These are phyloP conservation scores for Drosophila watanabei DNA, from an alignment of 1,140 invertebrate genomes.

Conservation along the genomic window DNA sequence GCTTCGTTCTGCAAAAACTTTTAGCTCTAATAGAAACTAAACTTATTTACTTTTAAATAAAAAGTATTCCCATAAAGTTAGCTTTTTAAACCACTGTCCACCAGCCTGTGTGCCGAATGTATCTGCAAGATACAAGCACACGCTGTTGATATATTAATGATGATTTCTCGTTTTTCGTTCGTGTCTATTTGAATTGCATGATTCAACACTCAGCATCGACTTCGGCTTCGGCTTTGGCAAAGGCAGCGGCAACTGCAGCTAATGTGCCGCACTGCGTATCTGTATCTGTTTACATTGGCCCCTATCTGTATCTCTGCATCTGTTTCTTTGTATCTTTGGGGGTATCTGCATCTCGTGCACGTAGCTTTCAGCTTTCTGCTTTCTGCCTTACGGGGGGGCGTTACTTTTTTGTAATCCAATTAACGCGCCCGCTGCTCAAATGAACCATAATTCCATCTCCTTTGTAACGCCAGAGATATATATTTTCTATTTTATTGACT, in stretches of 20 bases:
- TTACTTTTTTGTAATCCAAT: slow-evolving; percentile 80
- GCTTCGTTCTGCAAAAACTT: background rate
- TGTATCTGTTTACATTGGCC: slow-evolving; percentile 50
- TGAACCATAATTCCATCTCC: slow-evolving; percentile 61
- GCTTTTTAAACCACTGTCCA: background rate
- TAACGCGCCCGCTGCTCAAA: slow-evolving; percentile 76
- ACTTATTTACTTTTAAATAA: background rate
- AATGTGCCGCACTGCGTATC: slow-evolving; percentile 50
- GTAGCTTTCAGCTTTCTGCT: slow-evolving; percentile 48
- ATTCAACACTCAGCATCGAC: slow-evolving; percentile 67
- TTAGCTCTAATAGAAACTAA: background rate
- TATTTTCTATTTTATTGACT: slow-evolving; percentile 55
- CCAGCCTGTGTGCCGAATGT: slow-evolving; percentile 23
- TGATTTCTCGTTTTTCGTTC: slow-evolving; percentile 80
- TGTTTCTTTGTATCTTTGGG: slow-evolving; percentile 17
- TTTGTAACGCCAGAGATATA: slow-evolving; percentile 22
- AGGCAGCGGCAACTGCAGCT: slow-evolving; percentile 33
- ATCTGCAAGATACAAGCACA: slow-evolving; percentile 66
- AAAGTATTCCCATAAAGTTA: no score
- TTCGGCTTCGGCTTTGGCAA: slow-evolving; percentile 1
- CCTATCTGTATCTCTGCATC: slow-evolving; percentile 20
- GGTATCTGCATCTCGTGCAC: slow-evolving; percentile 47
- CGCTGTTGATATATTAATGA: slow-evolving; percentile 83
- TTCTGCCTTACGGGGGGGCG: slow-evolving; percentile 46
- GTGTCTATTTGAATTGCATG: slow-evolving; percentile 82